phyloP scores from a whole-genome alignment of 2,888 invertebrate genomes.

The Drosophila stalkeri region DNA sequence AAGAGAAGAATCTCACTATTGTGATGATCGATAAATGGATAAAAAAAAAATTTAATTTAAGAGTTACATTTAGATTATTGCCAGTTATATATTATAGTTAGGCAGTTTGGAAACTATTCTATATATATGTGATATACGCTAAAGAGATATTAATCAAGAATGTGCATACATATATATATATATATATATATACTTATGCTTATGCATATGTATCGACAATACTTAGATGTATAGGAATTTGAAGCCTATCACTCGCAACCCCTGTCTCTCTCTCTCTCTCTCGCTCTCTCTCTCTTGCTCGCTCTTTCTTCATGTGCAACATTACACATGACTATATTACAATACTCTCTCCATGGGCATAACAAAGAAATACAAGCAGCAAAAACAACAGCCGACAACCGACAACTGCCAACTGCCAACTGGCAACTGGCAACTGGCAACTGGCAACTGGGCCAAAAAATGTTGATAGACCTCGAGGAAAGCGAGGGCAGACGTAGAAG shows the following conservation, averaged over 20 bases:
- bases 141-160: background rate
- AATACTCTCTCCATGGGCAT: constrained; percentile 2
- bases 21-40: background rate
- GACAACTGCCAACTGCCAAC: too few species aligned
- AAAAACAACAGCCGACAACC: constrained; percentile 11
- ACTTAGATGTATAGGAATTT: background rate
- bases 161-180: background rate
- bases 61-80: background rate
- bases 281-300: background rate
- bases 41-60: background rate
- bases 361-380: constrained; percentile 8
- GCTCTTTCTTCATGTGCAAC: background rate
- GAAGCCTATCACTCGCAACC: too few species aligned
- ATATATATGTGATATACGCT: background rate
- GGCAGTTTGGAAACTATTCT: too few species aligned
- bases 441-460: constrained; percentile 26
- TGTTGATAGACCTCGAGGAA: constrained; percentile 47
- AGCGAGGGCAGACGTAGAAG: constrained; percentile 31
- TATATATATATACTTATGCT: background rate
- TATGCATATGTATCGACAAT: background rate
- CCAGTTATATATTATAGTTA: background rate
- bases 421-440: background rate
- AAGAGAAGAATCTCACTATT: background rate
- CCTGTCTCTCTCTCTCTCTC: too few species aligned
- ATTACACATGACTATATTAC: constrained; percentile 1